phyloP scores from a whole-genome alignment of 1,140 invertebrate genomes.

The Meloidogyne hapla region DNA sequence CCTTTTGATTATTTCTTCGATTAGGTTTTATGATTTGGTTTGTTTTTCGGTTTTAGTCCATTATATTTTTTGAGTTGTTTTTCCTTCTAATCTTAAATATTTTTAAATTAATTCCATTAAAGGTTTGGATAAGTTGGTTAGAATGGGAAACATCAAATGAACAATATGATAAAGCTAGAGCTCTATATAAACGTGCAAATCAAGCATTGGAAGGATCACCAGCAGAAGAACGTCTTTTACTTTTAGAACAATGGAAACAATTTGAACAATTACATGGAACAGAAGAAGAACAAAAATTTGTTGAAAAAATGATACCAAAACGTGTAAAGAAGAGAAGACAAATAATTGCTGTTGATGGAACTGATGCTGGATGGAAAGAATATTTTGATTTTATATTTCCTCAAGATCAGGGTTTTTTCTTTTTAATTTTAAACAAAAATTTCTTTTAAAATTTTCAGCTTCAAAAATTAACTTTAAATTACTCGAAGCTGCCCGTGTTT shows the following conservation, averaged over 20 bases:
- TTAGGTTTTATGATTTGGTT: no score
- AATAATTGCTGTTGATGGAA: slow-evolving; percentile 86
- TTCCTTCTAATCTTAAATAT: no score
- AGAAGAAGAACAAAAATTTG: slow-evolving; percentile 73
- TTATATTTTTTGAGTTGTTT: not conserved
- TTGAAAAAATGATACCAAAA: slow-evolving; percentile 84
- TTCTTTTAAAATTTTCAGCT: slow-evolving; percentile 38
- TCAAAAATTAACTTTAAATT: slow-evolving; percentile 51
- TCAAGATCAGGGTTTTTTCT: slow-evolving; percentile 83
- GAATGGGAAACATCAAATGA: slow-evolving; percentile 81
- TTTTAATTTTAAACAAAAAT: slow-evolving; percentile 15
- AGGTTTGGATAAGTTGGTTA: slow-evolving; percentile 94
- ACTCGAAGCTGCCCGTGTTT: slow-evolving; percentile 37
- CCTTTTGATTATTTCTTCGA: no score
- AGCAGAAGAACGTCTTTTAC: slow-evolving; percentile 85
- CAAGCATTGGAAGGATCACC: slow-evolving; percentile 72
- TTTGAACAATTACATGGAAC: slow-evolving; percentile 85
- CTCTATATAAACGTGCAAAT: slow-evolving; percentile 78
- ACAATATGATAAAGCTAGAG: slow-evolving; percentile 75
- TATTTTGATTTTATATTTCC: slow-evolving; percentile 98
- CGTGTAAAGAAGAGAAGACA: slow-evolving; percentile 90
- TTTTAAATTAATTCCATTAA: no score
- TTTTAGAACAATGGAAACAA: slow-evolving; percentile 91
- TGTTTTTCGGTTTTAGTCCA: not conserved
- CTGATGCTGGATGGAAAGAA: slow-evolving; percentile 97